Conservation (phyloP, 2,797 vertebrate genomes). For the Sphenodon punctatus region DNA sequence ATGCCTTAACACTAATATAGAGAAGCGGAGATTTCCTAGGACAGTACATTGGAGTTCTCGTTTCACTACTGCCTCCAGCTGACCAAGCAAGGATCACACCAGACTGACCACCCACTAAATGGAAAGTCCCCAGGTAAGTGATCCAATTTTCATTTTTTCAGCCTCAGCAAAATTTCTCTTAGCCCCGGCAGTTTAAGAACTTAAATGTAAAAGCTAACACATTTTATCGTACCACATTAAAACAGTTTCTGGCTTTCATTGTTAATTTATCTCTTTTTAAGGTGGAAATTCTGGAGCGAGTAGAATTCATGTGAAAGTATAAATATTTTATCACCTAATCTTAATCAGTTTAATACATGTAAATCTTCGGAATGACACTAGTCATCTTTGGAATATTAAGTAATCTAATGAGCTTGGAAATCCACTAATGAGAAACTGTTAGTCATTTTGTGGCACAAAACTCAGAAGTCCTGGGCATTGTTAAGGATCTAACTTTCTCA, state of each 20-base stretch:
- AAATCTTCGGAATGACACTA: background rate
- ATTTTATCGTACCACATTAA: background rate
- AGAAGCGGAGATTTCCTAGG: no score
- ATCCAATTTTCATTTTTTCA: background rate
- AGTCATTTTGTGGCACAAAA: background rate
- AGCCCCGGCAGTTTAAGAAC: background rate
- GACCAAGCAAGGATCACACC: no score
- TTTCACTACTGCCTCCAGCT: no score
- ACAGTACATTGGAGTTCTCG: no score
- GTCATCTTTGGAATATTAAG: background rate
- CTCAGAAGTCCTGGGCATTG: background rate
- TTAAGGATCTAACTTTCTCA: slow-evolving; percentile 1
- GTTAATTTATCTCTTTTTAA: background rate
- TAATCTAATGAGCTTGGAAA: background rate
- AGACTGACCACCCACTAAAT: no score
- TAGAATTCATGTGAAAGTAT: background rate
- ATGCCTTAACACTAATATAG: no score
- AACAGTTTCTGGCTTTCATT: background rate
- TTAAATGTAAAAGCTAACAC: background rate
- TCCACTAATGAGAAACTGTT: background rate
- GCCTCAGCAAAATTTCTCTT: accelerated
- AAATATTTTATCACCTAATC: background rate
- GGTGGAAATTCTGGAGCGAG: background rate
- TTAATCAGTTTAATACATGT: background rate
- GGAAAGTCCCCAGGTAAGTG: no score